Base-by-base conservation (phyloP, 2,797 vertebrate genomes). In the Anisognathus igniventris region DNA sequence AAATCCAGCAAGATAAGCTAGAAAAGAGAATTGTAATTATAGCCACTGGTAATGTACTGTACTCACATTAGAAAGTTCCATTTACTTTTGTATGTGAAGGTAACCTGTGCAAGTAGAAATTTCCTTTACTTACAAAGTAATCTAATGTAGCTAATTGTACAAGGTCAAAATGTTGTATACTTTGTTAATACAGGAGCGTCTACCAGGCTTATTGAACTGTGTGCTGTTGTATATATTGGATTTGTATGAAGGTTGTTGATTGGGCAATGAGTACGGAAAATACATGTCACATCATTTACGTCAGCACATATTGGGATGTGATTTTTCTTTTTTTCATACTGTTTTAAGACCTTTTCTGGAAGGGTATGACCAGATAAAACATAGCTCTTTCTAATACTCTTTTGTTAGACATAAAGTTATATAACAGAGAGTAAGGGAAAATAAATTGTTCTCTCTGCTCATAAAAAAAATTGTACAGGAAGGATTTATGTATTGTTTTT, bases 211-310 rank as follows among this genome's bases (percentile, higher is more conserved):
- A 31, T 16, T 84, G 35, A 77, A 30, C 39, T 60, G 7, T 57
- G 25, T 74, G 3, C 15, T 39, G 12, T 25, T 72, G 4, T 48
- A 11, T 60, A 1, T 50, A 11, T 39, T 78, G 58, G 22, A 47
- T 76, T 77, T 73, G 1, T 68, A 9, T 62, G 44, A 42, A 82
- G 8, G 8, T 66, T 73, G 33, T 78, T 81, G 14, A 47, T 6
- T 84, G 39, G 25, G 25, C 17, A 50, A n/a, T 25, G 30, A 84
- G 20, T 61, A 14, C 10, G 42, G n/a, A 74, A 51, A 81, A 48
- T 28, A 45, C 4, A 5, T n/a, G 16, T 9, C 24, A 19, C 10
- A 17, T 68, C 8, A n/a, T 25, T 85, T 78, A 66, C 0, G 0
- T 54, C 45, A 50, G 30, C 30, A 24, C 0, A 0, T 76, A 19